phyloP scores from a whole-genome alignment of 2,888 invertebrate species.

The Pilophorus perplexus region DNA sequence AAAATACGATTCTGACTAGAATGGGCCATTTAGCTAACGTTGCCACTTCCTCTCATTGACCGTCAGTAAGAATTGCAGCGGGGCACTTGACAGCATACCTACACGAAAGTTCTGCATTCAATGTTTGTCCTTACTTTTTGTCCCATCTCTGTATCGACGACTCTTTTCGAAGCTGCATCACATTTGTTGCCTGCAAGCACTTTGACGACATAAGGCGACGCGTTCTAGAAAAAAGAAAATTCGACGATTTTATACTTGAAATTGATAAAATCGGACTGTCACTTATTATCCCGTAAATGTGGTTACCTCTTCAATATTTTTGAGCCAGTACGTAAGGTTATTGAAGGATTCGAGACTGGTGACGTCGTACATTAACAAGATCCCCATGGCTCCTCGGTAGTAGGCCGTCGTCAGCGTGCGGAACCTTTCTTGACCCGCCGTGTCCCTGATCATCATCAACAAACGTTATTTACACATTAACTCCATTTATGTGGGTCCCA shows the following conservation, averaged over 20 bases:
- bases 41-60: no score
- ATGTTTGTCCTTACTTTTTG: slow-evolving; percentile 77
- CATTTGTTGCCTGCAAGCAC: slow-evolving; percentile 84
- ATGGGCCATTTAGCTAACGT: no score
- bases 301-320: slow-evolving; percentile 81
- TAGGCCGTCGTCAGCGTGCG: slow-evolving; percentile 83
- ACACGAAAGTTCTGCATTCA: no score
- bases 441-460: slow-evolving; percentile 84
- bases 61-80: no score
- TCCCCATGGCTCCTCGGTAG: slow-evolving; percentile 88
- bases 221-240: slow-evolving; percentile 62
- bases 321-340: slow-evolving; percentile 84
- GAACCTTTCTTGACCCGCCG: slow-evolving; percentile 75
- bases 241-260: neutral
- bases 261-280: no score
- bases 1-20: no score
- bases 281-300: no score
- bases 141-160: slow-evolving; percentile 75
- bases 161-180: slow-evolving; percentile 70
- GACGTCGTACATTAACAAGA: slow-evolving; percentile 85
- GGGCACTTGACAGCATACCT: no score
- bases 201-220: slow-evolving; percentile 81
- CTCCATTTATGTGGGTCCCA: no score
- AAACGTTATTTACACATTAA: no score
- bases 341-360: slow-evolving; percentile 87